Evolutionary conservation across 2,888 invertebrate genomes (phyloP).

Genomic region (Lycophotia porphyrea): DNA sequence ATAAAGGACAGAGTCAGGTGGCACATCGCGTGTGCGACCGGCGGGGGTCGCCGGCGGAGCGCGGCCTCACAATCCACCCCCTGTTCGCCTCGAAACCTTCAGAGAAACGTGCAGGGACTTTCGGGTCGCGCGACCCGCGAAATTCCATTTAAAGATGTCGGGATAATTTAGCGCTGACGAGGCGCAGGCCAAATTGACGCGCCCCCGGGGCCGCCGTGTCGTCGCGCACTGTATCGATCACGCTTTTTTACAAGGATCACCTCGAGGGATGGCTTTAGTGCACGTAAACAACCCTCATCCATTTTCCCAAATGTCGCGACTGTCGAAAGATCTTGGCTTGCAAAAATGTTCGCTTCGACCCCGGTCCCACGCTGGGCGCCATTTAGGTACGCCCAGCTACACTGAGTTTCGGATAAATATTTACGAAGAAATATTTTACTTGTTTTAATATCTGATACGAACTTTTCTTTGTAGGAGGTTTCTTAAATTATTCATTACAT

Average conservation of each 20-base stretch:
- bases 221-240: slow-evolving; percentile 85
- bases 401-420: slow-evolving; percentile 45
- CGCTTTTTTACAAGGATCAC: slow-evolving; percentile 77
- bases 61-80: slow-evolving; percentile 77
- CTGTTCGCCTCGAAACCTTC: slow-evolving; percentile 74
- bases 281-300: slow-evolving; percentile 84
- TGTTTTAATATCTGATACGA: slow-evolving; percentile 1
- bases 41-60: slow-evolving; percentile 75
- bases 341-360: slow-evolving; percentile 68
- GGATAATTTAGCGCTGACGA: slow-evolving; percentile 90
- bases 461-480: neutral
- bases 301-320: slow-evolving; percentile 75
- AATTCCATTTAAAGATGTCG: slow-evolving; percentile 90
- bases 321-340: slow-evolving; percentile 75
- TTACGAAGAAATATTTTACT: slow-evolving; percentile 10
- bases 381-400: slow-evolving; percentile 63
- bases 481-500: neutral
- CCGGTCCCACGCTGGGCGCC: slow-evolving; percentile 71
- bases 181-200: slow-evolving; percentile 88
- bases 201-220: slow-evolving; percentile 83
- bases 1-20: slow-evolving; percentile 80
- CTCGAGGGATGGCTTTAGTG: slow-evolving; percentile 78
- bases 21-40: slow-evolving; percentile 80
- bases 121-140: slow-evolving; percentile 85
- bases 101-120: slow-evolving; percentile 79